Evolutionary conservation across 2,113 vertebrate species (phyloP).

Genomic region (Sterna hirundo): DNA sequence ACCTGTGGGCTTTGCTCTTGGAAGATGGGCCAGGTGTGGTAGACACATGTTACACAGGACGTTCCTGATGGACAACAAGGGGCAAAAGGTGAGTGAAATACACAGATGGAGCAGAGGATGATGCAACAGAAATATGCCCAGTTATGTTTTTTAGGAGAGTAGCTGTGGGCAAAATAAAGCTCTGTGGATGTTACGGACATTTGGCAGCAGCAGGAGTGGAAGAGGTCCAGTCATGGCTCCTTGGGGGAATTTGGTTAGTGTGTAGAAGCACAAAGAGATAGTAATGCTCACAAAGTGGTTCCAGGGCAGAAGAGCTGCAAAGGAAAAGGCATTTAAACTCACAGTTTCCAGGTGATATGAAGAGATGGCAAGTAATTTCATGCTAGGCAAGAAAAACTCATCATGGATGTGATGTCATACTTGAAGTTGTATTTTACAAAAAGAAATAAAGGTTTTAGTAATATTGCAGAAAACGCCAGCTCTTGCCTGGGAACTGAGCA

Average conservation of each 20-base stretch:
- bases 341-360: fast-evolving
- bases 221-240: background rate
- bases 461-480: background rate
- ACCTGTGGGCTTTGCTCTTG: background rate
- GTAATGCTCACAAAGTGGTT: background rate
- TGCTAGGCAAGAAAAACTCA: background rate
- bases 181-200: background rate
- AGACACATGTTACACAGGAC: background rate
- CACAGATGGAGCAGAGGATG: background rate
- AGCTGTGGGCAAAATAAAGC: background rate
- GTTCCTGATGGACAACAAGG: background rate
- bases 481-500: background rate
- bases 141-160: background rate
- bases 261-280: background rate
- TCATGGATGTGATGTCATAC: background rate
- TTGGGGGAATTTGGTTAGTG: background rate
- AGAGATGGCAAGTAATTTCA: background rate
- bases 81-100: background rate
- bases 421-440: background rate
- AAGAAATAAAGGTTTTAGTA: background rate
- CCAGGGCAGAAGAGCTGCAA: background rate
- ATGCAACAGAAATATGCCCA: background rate
- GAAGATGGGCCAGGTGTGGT: background rate
- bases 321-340: background rate
- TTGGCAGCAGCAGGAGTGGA: background rate